These are phyloP conservation scores for Samia ricini DNA, from an alignment of 1,140 invertebrate genomes.

Conservation along the genomic window DNA sequence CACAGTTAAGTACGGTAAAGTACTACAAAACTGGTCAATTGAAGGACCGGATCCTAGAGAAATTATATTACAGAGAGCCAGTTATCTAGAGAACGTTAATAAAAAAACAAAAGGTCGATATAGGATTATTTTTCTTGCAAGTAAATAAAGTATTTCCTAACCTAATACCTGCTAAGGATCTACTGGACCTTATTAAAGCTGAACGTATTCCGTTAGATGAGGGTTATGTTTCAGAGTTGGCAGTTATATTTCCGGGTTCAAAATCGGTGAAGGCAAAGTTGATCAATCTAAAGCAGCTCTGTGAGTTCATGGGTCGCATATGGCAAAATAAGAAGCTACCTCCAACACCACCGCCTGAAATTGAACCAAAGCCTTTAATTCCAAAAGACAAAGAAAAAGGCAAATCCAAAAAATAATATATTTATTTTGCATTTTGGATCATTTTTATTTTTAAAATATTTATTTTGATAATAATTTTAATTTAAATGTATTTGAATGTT, in stretches of 20 bases:
- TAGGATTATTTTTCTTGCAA: constrained; percentile 29
- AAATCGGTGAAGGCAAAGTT: constrained; percentile 28
- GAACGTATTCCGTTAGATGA: constrained; percentile 28
- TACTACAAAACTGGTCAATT: constrained; percentile 27
- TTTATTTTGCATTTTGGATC: background rate
- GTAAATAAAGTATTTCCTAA: constrained; percentile 26
- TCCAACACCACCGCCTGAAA: constrained; percentile 36
- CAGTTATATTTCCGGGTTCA: constrained; percentile 26
- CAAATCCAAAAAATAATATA: constrained; percentile 13
- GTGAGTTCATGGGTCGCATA: constrained; percentile 37
- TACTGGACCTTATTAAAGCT: constrained; percentile 20
- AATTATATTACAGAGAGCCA: constrained; percentile 36
- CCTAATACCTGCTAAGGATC: constrained; percentile 30
- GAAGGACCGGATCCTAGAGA: constrained; percentile 33
- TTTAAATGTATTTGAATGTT: background rate
- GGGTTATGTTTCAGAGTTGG: constrained; percentile 27
- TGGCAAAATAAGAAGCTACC: constrained; percentile 48
- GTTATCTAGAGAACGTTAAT: constrained; percentile 23
- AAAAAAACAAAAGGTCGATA: constrained; percentile 32
- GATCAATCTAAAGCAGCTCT: constrained; percentile 28
- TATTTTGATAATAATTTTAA: background rate
- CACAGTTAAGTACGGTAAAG: constrained; percentile 32
- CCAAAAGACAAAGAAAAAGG: constrained; percentile 4
- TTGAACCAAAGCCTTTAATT: constrained; percentile 7
- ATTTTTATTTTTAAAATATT: constrained; percentile 1